Conservation (phyloP, 2,888 invertebrate genomes). For the Drosophila recens region DNA sequence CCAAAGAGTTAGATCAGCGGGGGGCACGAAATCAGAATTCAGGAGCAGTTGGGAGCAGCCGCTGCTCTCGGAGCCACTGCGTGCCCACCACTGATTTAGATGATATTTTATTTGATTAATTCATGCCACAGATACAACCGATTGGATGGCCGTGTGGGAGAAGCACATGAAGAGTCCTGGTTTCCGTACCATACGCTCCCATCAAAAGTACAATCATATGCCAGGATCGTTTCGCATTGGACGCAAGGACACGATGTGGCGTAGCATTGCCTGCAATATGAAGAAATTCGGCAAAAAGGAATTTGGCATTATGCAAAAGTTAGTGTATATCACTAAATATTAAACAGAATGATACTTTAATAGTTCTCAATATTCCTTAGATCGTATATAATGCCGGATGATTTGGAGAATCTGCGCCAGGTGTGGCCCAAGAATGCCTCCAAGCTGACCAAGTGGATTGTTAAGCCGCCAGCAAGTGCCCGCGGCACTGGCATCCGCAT, state of each 20-base stretch:
- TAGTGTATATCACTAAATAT: constrained; percentile 2
- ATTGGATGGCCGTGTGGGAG: constrained; percentile 99
- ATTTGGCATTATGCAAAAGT: constrained; percentile 96
- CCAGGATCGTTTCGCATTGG: constrained; percentile 99
- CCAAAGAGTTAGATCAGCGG: background rate
- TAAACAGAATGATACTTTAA: background rate
- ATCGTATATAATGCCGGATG: constrained; percentile 96
- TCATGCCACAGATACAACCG: constrained; percentile 89
- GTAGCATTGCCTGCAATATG: constrained; percentile 89
- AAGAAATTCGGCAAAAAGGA: constrained; percentile 87
- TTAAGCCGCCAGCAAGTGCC: constrained; percentile 99
- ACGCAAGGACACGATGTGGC: constrained; percentile 96
- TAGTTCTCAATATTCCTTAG: constrained; percentile 80
- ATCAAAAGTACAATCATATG: constrained; percentile 99
- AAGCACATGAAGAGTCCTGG: constrained; percentile 98
- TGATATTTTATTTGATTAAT: background rate
- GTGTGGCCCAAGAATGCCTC: constrained; percentile 94
- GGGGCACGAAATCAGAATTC: no score
- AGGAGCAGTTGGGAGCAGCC: no score
- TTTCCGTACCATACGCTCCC: constrained; percentile 93
- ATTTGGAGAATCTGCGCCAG: constrained; percentile 91
- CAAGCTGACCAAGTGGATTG: constrained; percentile 95
- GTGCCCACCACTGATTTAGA: no score
- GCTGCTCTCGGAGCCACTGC: no score
- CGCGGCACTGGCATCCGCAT: constrained; percentile 98